Evolutionary conservation across 1,140 invertebrate genomes (phyloP), one percentile per base, ranked within the genome.

Genomic region (Hesperophylax magnus): DNA sequence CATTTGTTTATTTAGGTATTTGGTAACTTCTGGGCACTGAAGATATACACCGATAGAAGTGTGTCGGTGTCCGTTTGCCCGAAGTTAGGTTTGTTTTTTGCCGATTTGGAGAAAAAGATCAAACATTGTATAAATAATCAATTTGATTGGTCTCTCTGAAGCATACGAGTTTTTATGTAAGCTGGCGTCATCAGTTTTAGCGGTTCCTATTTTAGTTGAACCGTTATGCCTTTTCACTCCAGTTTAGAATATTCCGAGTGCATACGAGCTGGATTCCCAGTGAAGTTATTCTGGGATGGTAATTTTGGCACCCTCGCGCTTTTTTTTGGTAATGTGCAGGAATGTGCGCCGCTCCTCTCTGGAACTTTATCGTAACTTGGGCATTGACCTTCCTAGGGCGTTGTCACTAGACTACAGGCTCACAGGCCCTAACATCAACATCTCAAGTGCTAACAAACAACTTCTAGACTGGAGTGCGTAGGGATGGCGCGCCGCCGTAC

Each of bases 311-410:
- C 71, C 71, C 71, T 75, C 71, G 71, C 71, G 52, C 22, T 75
- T 75, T 75, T 75, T 75, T 75, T 75, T 18, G 52, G 52, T 47
- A 18, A 8, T 52, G 31, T 14, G n/a, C 22, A 31, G 67, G 18
- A 52, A 71, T 47, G 31, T 22, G 5, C 5, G 31, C 31, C 31
- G 22, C 14, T 47, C 11, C 15, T 39, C 65, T 69, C 34, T 18
- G 39, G 63, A 9, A 17, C 17, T 71, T 71, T 65, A 77, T 79
- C 79, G 82, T 80, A 83, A 80, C 63, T 81, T 84, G 86, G 85
- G 85, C 85, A 24, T 75, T 78, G 77, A 65, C 52, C 60, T 52
- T 65, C 63, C 17, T 15, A 65, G 63, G 52, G 27, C 61, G 31
- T 77, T 34, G 75, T 76, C 72, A 24, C 39, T 47, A 47, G 39